phyloP scores from a whole-genome alignment of 2,113 vertebrate genomes.

The Scytalopus superciliaris region DNA sequence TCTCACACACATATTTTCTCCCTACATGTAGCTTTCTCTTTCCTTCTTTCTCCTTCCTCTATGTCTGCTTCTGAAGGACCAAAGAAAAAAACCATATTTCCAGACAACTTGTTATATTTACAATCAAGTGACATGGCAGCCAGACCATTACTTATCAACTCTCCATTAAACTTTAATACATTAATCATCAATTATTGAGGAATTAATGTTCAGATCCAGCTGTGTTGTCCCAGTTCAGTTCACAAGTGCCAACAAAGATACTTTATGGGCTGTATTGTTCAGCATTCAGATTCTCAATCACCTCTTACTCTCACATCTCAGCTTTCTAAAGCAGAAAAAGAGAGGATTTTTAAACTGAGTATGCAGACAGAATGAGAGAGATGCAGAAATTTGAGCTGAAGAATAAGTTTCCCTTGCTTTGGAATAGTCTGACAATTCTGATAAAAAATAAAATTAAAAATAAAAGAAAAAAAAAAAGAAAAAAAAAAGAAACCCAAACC shows the following conservation, averaged over 20 bases:
- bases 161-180: constrained; percentile 83
- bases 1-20: background rate
- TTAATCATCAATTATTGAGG: constrained; percentile 83
- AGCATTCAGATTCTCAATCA: constrained; percentile 10
- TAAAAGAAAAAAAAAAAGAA: too few species aligned
- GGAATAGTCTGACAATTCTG: background rate
- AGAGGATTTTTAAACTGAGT: background rate
- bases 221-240: constrained; percentile 75
- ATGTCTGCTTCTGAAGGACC: background rate
- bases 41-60: background rate
- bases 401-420: background rate
- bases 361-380: background rate
- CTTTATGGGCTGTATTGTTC: constrained; percentile 5
- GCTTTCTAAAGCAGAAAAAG: constrained; percentile 27
- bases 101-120: constrained; percentile 73
- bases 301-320: background rate
- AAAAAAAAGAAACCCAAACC: background rate
- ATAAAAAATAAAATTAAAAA: background rate
- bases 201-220: constrained; percentile 78
- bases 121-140: constrained; percentile 76
- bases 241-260: constrained; percentile 46
- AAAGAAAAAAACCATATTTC: constrained; percentile 57
- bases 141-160: constrained; percentile 75
- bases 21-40: background rate
- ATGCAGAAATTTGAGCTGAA: background rate